Conservation (phyloP, 1,140 invertebrate species). For the Ceratosolen solmsi region DNA sequence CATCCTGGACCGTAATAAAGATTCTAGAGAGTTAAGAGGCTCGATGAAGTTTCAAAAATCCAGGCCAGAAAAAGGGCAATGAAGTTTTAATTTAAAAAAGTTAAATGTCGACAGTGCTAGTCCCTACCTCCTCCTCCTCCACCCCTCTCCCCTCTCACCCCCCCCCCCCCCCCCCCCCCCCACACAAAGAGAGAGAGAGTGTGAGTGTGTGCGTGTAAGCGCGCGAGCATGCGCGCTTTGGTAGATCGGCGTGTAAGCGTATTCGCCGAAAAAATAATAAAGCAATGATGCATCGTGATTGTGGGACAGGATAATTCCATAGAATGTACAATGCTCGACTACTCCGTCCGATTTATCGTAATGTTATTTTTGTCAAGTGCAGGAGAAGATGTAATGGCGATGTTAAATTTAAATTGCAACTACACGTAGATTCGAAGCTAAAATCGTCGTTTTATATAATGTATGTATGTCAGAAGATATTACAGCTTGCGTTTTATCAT, state of each 20-base stretch:
- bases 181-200: too few relatives aligned
- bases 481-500: not conserved
- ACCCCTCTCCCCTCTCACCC: too few relatives aligned
- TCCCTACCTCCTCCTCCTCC: too few relatives aligned
- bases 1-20: not conserved
- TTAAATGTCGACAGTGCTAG: not conserved
- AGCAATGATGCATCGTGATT: not conserved
- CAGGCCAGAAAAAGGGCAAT: not conserved
- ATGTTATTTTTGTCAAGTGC: not conserved
- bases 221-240: too few relatives aligned
- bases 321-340: not conserved
- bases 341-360: not conserved
- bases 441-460: not conserved
- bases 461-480: not conserved
- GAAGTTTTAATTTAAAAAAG: not conserved
- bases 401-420: slow-evolving; percentile 1
- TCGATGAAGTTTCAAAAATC: not conserved
- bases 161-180: too few relatives aligned
- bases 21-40: not conserved
- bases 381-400: not conserved
- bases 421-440: not conserved
- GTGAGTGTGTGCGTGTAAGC: too few relatives aligned
- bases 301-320: not conserved
- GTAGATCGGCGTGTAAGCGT: too few relatives aligned
- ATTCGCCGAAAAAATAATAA: not conserved